Conservation (phyloP, 2,888 invertebrate genomes). For the Tricholauxania praeusta region DNA sequence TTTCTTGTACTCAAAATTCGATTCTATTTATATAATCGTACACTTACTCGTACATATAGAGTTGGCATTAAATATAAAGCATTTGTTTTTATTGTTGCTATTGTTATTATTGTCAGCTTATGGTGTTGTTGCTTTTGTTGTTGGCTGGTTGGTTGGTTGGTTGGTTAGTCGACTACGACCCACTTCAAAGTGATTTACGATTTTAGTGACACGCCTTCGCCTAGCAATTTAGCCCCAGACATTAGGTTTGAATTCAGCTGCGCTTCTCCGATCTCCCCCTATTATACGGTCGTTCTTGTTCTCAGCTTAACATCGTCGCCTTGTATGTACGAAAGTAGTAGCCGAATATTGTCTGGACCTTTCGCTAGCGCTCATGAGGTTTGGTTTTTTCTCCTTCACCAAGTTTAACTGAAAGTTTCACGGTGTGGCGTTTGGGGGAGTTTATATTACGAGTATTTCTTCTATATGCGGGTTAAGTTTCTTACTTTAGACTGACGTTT, state of each 20-base stretch:
- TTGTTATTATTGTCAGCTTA: constrained; percentile 27
- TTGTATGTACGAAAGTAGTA: background rate
- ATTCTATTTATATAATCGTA: constrained; percentile 25
- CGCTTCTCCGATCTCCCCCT: background rate
- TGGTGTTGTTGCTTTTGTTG: constrained; percentile 53
- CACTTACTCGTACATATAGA: background rate
- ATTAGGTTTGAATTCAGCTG: constrained; percentile 11
- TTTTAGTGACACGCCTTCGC: constrained; percentile 64
- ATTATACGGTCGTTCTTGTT: constrained; percentile 17
- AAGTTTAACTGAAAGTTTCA: no score
- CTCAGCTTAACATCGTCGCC: background rate
- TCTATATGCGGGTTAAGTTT: no score
- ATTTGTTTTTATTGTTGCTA: constrained; percentile 42
- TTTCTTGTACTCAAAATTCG: constrained; percentile 5
- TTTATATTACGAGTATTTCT: no score
- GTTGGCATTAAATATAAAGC: constrained; percentile 5
- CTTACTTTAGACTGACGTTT: background rate
- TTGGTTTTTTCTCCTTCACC: background rate
- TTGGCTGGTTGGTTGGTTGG: constrained; percentile 48
- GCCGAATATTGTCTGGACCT: no score
- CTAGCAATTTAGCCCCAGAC: constrained; percentile 57
- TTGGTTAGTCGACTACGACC: constrained; percentile 64
- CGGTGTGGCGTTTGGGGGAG: no score
- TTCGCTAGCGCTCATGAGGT: background rate
- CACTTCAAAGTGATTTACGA: constrained; percentile 69